Base-by-base conservation (phyloP, 2,888 invertebrate species). In the Oscheius myriophilus region DNA sequence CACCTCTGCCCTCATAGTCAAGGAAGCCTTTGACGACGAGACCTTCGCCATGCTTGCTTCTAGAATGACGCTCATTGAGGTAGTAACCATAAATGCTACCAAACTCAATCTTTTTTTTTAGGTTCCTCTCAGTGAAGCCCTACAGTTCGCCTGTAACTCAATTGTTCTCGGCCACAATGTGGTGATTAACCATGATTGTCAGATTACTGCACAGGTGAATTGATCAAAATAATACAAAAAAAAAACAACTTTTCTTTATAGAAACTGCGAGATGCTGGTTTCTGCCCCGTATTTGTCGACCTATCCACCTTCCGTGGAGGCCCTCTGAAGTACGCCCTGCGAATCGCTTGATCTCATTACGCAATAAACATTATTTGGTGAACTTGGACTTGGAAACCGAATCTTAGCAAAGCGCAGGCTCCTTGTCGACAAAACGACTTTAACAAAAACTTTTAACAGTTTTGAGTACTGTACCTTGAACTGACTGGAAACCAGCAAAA, bases 71-170 rank as follows among this genome's bases (percentile, higher is more conserved):
- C 53, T 63, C 42, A 63, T 63, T 39, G 52, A 63, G 63, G 63
- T 52, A 52, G 23, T 14, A 25, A 18, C 21, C 3, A 9, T 33
- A 6, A 33, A n/a, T n/a, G n/a, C n/a, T n/a, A n/a, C n/a, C n/a
- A n/a, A n/a, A n/a, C n/a, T n/a, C n/a, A n/a, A n/a, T n/a, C n/a
- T n/a, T n/a, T n/a, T n/a, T 21, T 46, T 64, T 41, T 26, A 64
- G 63, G 63, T 64, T 52, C 54, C 63, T 2, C 12, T 64, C 7
- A 42, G 43, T n/a, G 65, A 65, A 55, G 64, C 54, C n/a, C 14
- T 49, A 7, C 42, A 55, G 3, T 65, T 55, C 16, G 55, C 33
- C 16, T 65, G 65, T 39, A 65, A 65, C 25, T 65, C 65, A 16
- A 43, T 65, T 21, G 54, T 65, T 2, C 55, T 65, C 23, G 45